Conservation (phyloP, 2,797 vertebrate genomes). For the Lophotriccus pileatus region DNA sequence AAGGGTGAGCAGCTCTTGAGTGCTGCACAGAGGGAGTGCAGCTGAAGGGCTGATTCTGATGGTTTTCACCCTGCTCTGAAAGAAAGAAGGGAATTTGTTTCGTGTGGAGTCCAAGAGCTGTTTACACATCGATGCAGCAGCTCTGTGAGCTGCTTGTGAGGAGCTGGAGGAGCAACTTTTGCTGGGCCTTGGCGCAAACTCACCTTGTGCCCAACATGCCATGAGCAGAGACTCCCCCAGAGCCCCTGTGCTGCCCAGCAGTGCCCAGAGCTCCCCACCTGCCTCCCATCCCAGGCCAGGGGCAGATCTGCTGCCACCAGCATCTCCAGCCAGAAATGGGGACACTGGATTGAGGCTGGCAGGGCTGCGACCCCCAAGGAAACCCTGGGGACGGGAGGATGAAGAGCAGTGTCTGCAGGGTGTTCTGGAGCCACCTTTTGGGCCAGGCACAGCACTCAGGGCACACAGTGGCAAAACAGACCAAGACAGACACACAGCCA, state of each 20-base stretch:
- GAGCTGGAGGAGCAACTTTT: background rate
- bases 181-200: background rate
- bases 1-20: background rate
- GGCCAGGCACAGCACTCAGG: background rate
- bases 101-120: background rate
- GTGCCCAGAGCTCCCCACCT: background rate
- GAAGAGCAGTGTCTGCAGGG: background rate
- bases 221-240: rapidly evolving
- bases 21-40: background rate
- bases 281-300: rapidly evolving
- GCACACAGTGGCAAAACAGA: rapidly evolving
- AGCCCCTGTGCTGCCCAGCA: background rate
- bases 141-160: background rate
- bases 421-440: background rate
- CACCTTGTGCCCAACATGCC: rapidly evolving
- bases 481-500: rapidly evolving
- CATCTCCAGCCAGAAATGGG: rapidly evolving
- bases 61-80: background rate
- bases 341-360: rapidly evolving
- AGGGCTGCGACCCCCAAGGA: background rate
- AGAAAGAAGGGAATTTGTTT: background rate
- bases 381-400: background rate
- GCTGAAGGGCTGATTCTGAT: background rate
- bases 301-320: background rate
- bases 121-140: background rate